Base-by-base conservation (phyloP, 1,140 invertebrate genomes). In the Oppia nitens region DNA sequence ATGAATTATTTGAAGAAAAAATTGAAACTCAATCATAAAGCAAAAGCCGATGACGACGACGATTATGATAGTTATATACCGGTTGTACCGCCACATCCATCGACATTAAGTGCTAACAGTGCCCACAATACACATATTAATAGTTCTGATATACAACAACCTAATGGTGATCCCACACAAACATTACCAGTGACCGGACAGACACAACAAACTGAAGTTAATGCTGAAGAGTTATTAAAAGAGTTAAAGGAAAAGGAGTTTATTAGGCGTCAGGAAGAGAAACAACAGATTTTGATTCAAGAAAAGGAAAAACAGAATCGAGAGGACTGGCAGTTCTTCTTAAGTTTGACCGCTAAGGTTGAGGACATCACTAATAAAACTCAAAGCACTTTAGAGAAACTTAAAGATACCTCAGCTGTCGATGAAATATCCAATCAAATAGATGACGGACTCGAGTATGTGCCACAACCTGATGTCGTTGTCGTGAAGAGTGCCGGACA, bases 271-370 rank as follows among this genome's bases (percentile, higher is more conserved):
- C 3, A 24, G 21, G 51, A 40, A 21, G 48, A 63, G 24, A 55
- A 26, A 1, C 53, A 24, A 28, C 47, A 53, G 54, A 11, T 52
- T 9, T 24, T 32, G 25, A 2, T 40, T 23, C 20, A 27, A 40
- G 27, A 58, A 14, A 53, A 65, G 27, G 58, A 60, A 28, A 62
- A 60, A 23, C 63, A 67, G 51, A 68, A 70, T 56, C 70, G 70
- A 6, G 73, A 73, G 64, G 72, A 73, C 66, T 74, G 72, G 72
- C 67, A 71, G 61, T 69, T 67, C 53, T 74, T 74, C 63, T 66
- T 70, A 56, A 67, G 71, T 63, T 69, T 74, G 65, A 70, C 72
- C 55, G 70, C 70, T 50, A 68, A 69, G 60, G 72, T 72, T 51
- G 68, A 73, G 58, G 64, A 67, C 40, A 70, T 70, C 62, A 66